phyloP scores from a whole-genome alignment of 2,113 vertebrate species.

The Eclectus roratus region DNA sequence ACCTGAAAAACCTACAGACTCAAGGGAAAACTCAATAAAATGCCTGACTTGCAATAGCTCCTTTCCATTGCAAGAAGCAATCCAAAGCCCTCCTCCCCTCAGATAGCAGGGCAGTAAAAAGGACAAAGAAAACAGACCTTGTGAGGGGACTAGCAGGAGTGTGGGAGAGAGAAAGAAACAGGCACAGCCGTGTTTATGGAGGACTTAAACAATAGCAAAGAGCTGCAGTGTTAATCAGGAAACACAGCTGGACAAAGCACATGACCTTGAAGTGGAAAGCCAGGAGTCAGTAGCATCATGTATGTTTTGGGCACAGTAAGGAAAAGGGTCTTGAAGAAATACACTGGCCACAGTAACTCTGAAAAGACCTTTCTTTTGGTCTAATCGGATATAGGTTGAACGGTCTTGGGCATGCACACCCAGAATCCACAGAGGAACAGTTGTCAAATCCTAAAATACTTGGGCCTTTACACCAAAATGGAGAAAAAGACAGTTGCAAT shows the following conservation, averaged over 20 bases:
- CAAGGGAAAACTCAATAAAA: neutral
- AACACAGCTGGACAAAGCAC: neutral
- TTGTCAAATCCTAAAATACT: neutral
- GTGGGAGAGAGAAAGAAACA: neutral
- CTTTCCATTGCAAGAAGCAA: neutral
- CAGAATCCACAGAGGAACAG: neutral
- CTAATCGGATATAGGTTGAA: neutral
- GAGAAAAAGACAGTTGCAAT: neutral
- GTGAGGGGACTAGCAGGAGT: neutral
- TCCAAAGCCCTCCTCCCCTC: neutral
- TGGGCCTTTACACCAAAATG: neutral
- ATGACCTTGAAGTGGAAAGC: neutral
- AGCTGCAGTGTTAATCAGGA: neutral
- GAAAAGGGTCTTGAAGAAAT: neutral
- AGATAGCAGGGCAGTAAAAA: neutral
- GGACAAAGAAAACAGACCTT: neutral
- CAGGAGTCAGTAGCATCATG: neutral
- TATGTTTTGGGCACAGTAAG: neutral
- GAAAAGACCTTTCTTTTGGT: neutral
- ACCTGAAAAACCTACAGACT: neutral
- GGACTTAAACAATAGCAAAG: neutral
- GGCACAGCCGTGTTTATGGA: neutral
- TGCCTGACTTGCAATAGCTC: neutral
- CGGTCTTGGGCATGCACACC: accelerated
- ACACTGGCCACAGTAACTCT: neutral